These are phyloP conservation scores for Calameuta idolon DNA, from an alignment of 2,888 invertebrate genomes.

Conservation along the genomic window DNA sequence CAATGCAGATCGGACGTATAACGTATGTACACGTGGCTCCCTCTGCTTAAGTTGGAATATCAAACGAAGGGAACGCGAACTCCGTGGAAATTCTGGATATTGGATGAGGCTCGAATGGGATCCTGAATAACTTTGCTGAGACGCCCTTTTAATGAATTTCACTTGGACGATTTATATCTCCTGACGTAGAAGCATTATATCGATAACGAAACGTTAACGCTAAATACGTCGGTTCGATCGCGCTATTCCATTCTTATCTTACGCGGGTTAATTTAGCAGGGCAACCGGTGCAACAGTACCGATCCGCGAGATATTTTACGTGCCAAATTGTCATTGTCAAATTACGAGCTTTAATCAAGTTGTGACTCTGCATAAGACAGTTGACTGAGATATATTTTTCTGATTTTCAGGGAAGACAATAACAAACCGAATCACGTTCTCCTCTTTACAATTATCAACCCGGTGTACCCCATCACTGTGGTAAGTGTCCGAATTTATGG, in stretches of 20 bases:
- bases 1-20: neutral
- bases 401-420: slow-evolving; percentile 76
- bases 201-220: neutral
- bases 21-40: neutral
- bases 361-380: neutral
- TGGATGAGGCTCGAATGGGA: neutral
- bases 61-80: neutral
- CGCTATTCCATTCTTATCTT: neutral
- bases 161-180: neutral
- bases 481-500: slow-evolving; percentile 74
- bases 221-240: neutral
- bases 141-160: neutral
- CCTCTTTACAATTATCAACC: slow-evolving; percentile 97
- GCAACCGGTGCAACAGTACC: fast-evolving
- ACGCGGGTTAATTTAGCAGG: neutral
- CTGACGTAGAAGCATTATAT: neutral
- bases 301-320: neutral
- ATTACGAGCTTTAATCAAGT: neutral
- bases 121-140: neutral
- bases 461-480: slow-evolving; percentile 99
- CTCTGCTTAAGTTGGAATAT: neutral
- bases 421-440: slow-evolving; percentile 96
- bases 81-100: neutral
- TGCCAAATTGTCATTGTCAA: neutral
- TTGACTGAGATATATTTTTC: neutral